A percentile compares a stretch with the other conserved stretches of the same genome.
These are phyloP conservation scores for Meriones psammophilus DNA, from an alignment of 2,797 vertebrate genomes.

Conservation along the genomic window DNA sequence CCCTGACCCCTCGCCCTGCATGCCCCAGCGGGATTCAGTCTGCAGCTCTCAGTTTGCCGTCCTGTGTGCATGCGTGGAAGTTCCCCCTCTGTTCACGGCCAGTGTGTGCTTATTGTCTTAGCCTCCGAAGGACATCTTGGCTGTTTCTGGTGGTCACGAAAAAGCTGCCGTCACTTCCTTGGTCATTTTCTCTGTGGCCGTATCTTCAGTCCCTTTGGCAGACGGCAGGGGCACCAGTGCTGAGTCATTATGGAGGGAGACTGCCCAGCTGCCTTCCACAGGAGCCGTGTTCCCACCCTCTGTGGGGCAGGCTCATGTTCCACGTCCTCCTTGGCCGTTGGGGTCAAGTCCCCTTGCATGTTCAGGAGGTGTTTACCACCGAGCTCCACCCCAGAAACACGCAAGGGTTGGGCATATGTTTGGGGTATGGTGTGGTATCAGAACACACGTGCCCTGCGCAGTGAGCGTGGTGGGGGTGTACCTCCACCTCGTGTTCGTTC, in stretches of 20 bases:
- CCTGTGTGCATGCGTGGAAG: not conserved
- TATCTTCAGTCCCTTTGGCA: not conserved
- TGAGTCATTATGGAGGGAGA: not conserved
- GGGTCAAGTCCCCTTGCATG: not conserved
- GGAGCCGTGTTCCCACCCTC: not conserved
- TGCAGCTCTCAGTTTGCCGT: not conserved
- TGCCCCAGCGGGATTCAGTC: not conserved
- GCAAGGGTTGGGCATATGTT: not conserved
- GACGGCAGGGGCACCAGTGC: not conserved
- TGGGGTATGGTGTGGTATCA: not conserved
- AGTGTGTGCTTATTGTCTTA: not conserved
- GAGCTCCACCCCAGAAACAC: not conserved
- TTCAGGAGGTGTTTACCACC: too few relatives aligned
- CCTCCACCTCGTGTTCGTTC: not conserved
- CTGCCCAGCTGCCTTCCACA: not conserved
- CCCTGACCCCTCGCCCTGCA: too few relatives aligned
- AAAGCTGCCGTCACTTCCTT: not conserved
- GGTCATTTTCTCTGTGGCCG: not conserved
- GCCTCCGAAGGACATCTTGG: not conserved
- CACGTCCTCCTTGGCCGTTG: not conserved
- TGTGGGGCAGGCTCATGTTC: too few relatives aligned
- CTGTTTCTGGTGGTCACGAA: not conserved
- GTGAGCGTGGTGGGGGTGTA: not conserved
- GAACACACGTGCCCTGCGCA: not conserved
- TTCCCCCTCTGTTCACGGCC: not conserved